Evolutionary conservation across 2,888 invertebrate genomes (phyloP).

Genomic region (Sesia apiformis): DNA sequence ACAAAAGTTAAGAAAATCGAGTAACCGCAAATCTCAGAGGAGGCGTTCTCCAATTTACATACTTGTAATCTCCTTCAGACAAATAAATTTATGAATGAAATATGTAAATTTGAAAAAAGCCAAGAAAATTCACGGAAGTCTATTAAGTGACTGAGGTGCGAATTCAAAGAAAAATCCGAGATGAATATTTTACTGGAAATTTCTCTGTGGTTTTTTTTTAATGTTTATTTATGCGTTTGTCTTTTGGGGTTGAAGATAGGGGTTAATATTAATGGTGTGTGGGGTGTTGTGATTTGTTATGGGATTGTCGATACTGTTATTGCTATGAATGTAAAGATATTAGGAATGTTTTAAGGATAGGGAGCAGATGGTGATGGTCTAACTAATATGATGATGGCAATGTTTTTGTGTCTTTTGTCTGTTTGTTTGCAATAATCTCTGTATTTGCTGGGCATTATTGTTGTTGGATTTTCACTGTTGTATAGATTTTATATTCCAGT

Average conservation of each 20-base stretch:
- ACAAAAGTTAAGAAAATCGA: background rate
- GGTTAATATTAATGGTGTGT: conserved; percentile 45
- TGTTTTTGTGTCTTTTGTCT: too few species aligned
- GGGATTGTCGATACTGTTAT: background rate
- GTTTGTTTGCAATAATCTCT: too few species aligned
- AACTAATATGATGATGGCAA: too few species aligned
- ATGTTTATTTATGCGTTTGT: conserved; percentile 50
- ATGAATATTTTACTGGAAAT: conserved; percentile 55
- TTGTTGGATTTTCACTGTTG: too few species aligned
- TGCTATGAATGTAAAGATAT: too few species aligned
- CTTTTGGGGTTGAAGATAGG: conserved; percentile 26
- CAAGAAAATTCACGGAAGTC: conserved; percentile 22
- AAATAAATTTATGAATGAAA: conserved; percentile 47
- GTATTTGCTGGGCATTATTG: too few species aligned
- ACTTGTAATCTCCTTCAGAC: conserved; percentile 45
- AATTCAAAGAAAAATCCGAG: conserved; percentile 28
- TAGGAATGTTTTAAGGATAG: too few species aligned
- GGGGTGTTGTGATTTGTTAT: conserved; percentile 11
- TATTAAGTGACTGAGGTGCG: conserved; percentile 43
- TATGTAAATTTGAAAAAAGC: conserved; percentile 48
- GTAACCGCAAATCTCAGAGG: conserved; percentile 17
- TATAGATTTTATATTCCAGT: too few species aligned
- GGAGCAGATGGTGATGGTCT: too few species aligned
- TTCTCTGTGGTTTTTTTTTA: conserved; percentile 47
- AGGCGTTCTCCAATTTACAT: conserved; percentile 40